A percentile compares a stretch with the other conserved stretches of the same genome.
Evolutionary conservation across 1,140 invertebrate genomes (phyloP).

Genomic region (Galendromus occidentalis): DNA sequence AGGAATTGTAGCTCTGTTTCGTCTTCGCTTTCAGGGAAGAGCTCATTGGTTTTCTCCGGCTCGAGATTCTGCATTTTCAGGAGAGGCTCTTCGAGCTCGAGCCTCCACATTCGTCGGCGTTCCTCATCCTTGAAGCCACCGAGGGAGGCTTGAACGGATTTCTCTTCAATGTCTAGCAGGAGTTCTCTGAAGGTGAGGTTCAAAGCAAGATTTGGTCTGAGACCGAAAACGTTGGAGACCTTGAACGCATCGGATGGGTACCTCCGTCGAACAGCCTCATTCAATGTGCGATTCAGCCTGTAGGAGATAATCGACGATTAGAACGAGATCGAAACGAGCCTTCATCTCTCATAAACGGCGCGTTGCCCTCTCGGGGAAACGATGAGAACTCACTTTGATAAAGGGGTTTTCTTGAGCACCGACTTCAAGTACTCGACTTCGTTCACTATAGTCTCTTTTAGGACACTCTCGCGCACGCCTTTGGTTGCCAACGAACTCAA

Average conservation of each 20-base stretch:
- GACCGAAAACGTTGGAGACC: neutral
- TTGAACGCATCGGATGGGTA: conserved; percentile 4
- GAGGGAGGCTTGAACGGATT: neutral
- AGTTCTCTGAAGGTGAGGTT: neutral
- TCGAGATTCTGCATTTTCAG: neutral
- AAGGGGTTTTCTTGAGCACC: neutral
- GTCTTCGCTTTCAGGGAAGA: neutral
- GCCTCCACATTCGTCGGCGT: neutral
- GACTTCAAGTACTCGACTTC: neutral
- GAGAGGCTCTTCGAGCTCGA: neutral
- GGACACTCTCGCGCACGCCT: neutral
- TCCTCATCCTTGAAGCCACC: neutral
- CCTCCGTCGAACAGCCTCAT: neutral
- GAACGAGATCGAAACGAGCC: too few relatives aligned
- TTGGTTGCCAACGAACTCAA: neutral
- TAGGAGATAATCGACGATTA: neutral
- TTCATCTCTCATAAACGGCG: too few relatives aligned
- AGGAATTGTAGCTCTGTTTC: neutral
- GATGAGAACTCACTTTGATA: neutral
- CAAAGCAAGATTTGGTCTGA: neutral
- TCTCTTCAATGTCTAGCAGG: neutral
- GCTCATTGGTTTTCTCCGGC: neutral
- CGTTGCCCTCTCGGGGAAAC: neutral
- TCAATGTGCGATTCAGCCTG: conserved; percentile 2
- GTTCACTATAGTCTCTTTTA: conserved; percentile 1